phyloP scores from a whole-genome alignment of 2,113 vertebrate species.

The Ptychochromis oligacanthus region DNA sequence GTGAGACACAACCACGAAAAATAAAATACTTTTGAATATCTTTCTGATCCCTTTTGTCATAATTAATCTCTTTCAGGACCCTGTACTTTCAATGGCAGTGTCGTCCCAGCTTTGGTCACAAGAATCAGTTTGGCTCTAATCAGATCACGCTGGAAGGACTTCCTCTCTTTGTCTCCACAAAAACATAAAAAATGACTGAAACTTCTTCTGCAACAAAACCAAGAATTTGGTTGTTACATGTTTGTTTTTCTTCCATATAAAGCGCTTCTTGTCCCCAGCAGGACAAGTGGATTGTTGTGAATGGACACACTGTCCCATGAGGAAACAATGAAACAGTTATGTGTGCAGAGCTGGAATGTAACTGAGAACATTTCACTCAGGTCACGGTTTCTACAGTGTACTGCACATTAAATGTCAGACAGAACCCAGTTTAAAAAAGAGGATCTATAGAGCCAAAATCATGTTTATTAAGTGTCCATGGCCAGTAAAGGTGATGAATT shows the following conservation, averaged over 20 bases:
- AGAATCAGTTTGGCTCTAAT: background rate
- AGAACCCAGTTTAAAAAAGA: background rate
- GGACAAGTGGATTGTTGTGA: conserved; percentile 25
- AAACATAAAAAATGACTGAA: background rate
- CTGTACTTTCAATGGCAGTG: background rate
- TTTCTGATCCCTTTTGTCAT: background rate
- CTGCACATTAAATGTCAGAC: background rate
- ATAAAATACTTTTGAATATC: background rate
- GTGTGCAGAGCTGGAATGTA: conserved; percentile 5
- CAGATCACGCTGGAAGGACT: background rate
- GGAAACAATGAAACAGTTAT: conserved; percentile 9
- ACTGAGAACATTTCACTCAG: background rate
- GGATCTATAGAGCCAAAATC: background rate
- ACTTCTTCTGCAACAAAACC: rapidly evolving
- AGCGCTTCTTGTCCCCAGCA: conserved; percentile 21
- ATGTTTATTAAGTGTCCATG: background rate
- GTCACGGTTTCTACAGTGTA: background rate
- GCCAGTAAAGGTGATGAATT: rapidly evolving
- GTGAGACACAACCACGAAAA: background rate
- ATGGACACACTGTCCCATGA: background rate
- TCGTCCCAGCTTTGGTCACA: background rate
- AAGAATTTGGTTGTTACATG: background rate
- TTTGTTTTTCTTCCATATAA: conserved; percentile 1
- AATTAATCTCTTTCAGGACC: rapidly evolving
- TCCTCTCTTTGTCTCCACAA: background rate